Base-by-base conservation (phyloP, 1,140 invertebrate species). In the Dinoponera quadriceps region DNA sequence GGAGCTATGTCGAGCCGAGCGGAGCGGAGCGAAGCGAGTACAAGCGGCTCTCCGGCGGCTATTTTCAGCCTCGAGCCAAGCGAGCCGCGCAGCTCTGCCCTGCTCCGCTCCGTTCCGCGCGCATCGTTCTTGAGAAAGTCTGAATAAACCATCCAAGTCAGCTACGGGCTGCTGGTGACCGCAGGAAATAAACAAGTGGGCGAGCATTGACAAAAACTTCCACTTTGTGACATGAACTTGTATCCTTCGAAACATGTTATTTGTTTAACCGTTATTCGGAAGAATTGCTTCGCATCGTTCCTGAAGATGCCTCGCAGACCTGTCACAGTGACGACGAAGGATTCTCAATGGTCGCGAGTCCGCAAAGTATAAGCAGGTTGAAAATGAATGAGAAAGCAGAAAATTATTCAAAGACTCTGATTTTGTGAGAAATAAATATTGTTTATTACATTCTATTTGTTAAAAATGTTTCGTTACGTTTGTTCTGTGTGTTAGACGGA, bases 1-100 rank as follows among this genome's bases (percentile, higher is more conserved):
- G 83, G 88, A 88, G 85, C 88, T 92, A 83, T 91, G 89, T 83
- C 85, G 87, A 81, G 71, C 69, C 49, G 75, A 83, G 82, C 68
- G 49, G 82, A 87, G 83, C 85, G 69, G 82, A 82, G 77, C 82
- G 84, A 73, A 84, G 63, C 69, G 51, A 38, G 33, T 68, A 48
- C 81, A 51, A 84, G 75, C 85, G 62, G 44, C 33, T 82, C 87
- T 86, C 78, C 83, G 66, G 38, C 78, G 86, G 89, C 90, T 92
- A 92, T 92, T 92, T 92, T 92, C 89, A 90, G 90, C 90, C 87
- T 85, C 89, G 91, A 92, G 91, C 91, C 90, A 88, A 89, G 73
- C 83, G 22, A 69, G 16, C 25, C 22, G 74, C 49, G n/a, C 44
- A 60, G 14, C 65, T 57, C 44, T 44, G 59, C 59, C 51, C 73